Evolutionary conservation across 2,113 vertebrate species (phyloP).

Genomic region (Galbula dea): DNA sequence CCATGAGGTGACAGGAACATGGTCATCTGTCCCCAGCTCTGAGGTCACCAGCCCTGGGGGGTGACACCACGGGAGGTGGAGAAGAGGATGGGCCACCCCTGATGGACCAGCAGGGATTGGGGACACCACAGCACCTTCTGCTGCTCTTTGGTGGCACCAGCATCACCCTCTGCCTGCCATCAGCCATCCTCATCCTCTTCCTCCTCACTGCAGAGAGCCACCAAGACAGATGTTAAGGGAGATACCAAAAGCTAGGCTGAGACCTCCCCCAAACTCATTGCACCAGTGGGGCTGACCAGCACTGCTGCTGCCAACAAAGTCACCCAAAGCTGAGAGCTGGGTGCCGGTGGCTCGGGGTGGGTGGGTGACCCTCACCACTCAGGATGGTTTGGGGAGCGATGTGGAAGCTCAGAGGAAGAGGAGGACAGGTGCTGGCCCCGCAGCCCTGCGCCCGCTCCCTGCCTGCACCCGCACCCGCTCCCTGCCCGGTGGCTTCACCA

Average conservation of each 20-base stretch:
- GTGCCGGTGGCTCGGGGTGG: rapidly evolving
- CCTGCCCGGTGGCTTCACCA: constrained; percentile 42
- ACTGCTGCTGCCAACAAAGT: background rate
- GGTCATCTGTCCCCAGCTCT: background rate
- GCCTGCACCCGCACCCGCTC: constrained; percentile 9
- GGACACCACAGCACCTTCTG: background rate
- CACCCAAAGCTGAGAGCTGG: background rate
- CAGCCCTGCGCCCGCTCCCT: background rate
- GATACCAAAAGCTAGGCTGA: background rate
- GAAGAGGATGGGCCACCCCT: background rate
- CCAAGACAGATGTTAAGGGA: background rate
- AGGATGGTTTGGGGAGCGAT: background rate
- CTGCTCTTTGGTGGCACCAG: background rate
- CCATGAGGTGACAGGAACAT: rapidly evolving
- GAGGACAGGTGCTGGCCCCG: background rate
- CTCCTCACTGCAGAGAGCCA: background rate
- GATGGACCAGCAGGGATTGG: rapidly evolving
- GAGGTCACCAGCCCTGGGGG: background rate
- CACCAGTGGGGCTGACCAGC: background rate
- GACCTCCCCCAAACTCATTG: background rate
- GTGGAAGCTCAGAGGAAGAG: rapidly evolving
- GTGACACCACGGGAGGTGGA: background rate
- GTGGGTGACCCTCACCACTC: background rate
- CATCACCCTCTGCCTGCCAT: background rate
- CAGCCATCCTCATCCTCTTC: background rate